These are phyloP conservation scores for Enteromius viviparus DNA, from an alignment of 2,797 vertebrate species.

Conservation along the genomic window DNA sequence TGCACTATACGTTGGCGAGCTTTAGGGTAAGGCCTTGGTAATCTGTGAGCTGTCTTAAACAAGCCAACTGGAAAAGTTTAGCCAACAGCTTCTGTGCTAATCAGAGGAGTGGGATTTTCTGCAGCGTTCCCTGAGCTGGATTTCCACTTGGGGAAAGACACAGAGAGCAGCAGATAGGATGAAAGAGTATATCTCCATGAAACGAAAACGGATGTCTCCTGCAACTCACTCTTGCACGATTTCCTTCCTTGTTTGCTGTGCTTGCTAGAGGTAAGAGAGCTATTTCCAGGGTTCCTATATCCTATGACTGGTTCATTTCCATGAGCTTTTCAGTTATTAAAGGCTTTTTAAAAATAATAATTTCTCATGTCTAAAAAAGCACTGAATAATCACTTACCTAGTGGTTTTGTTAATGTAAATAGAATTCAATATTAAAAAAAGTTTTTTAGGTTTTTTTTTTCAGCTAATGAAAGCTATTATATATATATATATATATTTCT, in stretches of 20 bases:
- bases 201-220: constrained; percentile 24
- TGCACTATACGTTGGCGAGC: constrained; percentile 63
- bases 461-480: not conserved
- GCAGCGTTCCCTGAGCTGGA: constrained; percentile 71
- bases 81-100: constrained; percentile 66
- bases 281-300: not conserved
- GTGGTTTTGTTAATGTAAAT: not conserved
- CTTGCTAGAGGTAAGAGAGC: not conserved
- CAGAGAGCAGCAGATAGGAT: constrained; percentile 61
- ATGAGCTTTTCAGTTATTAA: not conserved
- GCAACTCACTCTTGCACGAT: not conserved
- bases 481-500: no score
- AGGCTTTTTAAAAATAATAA: not conserved
- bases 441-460: no score
- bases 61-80: constrained; percentile 75
- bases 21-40: constrained; percentile 67
- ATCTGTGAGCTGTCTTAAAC: constrained; percentile 71
- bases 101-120: constrained; percentile 70
- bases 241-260: not conserved
- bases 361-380: not conserved
- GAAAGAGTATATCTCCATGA: constrained; percentile 49
- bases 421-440: not conserved
- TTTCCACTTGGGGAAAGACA: constrained; percentile 67
- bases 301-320: not conserved
- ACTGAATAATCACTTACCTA: no score